Percentiles rank a stretch among this genome's conserved stretches.
Evolutionary conservation across 2,797 vertebrate genomes (phyloP).

Genomic region (Epinephelus awoara): DNA sequence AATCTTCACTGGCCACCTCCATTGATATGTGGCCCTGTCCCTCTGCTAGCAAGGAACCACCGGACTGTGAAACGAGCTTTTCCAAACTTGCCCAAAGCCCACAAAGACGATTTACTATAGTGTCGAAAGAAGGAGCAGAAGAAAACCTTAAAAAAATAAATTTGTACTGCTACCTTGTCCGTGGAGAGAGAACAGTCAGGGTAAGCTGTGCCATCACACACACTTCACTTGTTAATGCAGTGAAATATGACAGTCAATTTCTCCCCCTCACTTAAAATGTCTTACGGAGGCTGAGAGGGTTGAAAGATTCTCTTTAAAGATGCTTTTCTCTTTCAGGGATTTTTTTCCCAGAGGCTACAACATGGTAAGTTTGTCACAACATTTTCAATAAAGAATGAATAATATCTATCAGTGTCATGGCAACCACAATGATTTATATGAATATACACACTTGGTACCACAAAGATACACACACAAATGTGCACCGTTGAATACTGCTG

Average conservation of each 20-base stretch:
- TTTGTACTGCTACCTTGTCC: constrained; percentile 39
- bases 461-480: not conserved
- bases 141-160: constrained; percentile 52
- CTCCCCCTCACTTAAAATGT: constrained; percentile 34
- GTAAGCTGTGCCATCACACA: constrained; percentile 40
- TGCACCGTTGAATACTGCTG: not conserved
- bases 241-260: constrained; percentile 54
- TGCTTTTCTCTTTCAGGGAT: constrained; percentile 32
- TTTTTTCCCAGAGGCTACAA: constrained; percentile 39
- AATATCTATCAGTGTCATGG: constrained; percentile 12
- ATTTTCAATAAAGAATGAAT: constrained; percentile 39
- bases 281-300: constrained; percentile 24
- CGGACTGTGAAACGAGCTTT: constrained; percentile 81
- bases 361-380: constrained; percentile 38
- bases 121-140: constrained; percentile 46
- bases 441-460: not conserved
- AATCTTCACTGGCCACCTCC: constrained; percentile 55
- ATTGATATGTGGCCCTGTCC: constrained; percentile 73
- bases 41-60: constrained; percentile 63
- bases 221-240: constrained; percentile 58
- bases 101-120: constrained; percentile 70
- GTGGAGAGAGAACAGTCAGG: constrained; percentile 25
- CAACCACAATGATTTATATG: not conserved
- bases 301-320: constrained; percentile 35
- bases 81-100: constrained; percentile 72